phyloP scores from a whole-genome alignment of 2,888 invertebrate species.

The Notodonta ziczac region DNA sequence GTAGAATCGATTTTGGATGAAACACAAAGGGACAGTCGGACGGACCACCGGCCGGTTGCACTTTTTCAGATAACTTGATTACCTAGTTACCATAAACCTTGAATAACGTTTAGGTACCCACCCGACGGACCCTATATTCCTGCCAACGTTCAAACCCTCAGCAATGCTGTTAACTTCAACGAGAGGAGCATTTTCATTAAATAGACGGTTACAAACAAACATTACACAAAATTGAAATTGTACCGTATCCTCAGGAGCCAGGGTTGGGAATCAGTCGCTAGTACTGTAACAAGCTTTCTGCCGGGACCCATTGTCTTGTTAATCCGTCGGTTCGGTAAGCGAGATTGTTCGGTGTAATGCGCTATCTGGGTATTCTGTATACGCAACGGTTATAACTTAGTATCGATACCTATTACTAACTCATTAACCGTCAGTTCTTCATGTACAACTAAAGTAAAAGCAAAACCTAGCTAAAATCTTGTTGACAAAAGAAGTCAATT shows the following conservation, averaged over 20 bases:
- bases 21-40: too few relatives aligned
- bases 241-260: conserved; percentile 11
- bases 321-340: conserved; percentile 31
- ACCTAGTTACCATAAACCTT: too few relatives aligned
- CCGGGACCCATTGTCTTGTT: conserved; percentile 32
- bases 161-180: conserved; percentile 28
- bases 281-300: conserved; percentile 24
- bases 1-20: too few relatives aligned
- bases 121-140: too few relatives aligned
- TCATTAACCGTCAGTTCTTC: too few relatives aligned
- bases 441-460: too few relatives aligned
- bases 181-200: conserved; percentile 19
- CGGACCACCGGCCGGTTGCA: too few relatives aligned
- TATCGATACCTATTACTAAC: too few relatives aligned
- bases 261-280: conserved; percentile 12
- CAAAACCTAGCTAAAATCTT: too few relatives aligned
- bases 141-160: conserved; percentile 2
- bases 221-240: conserved; percentile 1
- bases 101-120: too few relatives aligned
- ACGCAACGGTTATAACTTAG: conserved; percentile 5
- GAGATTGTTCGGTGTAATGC: conserved; percentile 29
- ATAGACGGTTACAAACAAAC: conserved; percentile 31
- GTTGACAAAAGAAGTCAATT: too few relatives aligned
- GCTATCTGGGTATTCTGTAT: conserved; percentile 23
- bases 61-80: too few relatives aligned